A percentile compares a stretch with the other conserved stretches of the same genome.
These are phyloP conservation scores for Nicator chloris DNA, from an alignment of 2,113 vertebrate species.

Conservation along the genomic window DNA sequence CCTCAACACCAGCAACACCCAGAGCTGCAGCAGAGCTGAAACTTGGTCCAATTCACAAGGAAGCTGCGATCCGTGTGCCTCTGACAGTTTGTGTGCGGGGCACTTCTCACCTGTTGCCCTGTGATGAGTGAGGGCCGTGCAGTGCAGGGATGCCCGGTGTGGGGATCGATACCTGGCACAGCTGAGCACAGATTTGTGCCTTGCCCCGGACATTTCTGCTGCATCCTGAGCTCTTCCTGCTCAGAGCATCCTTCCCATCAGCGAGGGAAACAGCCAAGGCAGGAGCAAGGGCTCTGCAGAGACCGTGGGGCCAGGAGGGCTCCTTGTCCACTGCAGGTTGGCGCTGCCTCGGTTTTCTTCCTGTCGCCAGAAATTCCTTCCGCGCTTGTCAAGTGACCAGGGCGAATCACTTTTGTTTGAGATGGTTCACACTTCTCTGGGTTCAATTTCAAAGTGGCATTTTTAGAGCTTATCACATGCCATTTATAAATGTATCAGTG, in stretches of 20 bases:
- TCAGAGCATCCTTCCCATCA: neutral
- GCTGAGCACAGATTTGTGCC: rapidly evolving
- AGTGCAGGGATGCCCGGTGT: neutral
- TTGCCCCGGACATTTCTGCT: neutral
- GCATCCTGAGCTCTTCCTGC: neutral
- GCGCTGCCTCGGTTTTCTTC: neutral
- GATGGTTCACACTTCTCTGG: slow-evolving; percentile 42
- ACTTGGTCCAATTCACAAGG: neutral
- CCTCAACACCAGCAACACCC: neutral
- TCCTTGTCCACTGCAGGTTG: neutral
- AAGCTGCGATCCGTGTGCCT: neutral
- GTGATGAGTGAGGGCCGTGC: neutral
- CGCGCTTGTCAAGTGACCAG: slow-evolving; percentile 1
- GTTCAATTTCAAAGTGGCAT: slow-evolving; percentile 69
- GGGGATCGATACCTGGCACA: neutral
- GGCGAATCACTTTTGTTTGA: slow-evolving; percentile 40
- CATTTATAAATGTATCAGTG: slow-evolving; percentile 48
- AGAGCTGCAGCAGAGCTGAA: neutral
- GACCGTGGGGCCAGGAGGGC: neutral
- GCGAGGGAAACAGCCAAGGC: rapidly evolving
- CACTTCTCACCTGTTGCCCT: neutral
- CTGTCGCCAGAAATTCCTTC: neutral
- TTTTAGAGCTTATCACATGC: slow-evolving; percentile 65
- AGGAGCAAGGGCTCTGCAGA: neutral
- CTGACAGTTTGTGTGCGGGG: neutral